Evolutionary conservation across 2,113 vertebrate genomes (phyloP), one percentile per base, ranked within the genome.

Genomic region (Heterochromis multidens): DNA sequence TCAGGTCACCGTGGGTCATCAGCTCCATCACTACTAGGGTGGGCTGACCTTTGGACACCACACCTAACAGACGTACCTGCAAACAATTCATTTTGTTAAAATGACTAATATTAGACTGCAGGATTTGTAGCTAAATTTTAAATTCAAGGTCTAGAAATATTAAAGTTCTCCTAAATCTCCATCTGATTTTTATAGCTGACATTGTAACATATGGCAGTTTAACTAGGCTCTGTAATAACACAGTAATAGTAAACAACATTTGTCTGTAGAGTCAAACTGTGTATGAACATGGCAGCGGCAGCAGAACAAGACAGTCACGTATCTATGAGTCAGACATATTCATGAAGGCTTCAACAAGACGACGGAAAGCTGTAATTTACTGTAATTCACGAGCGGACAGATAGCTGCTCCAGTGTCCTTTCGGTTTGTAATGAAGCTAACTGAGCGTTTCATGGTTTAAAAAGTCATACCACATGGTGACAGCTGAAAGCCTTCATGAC

Each of bases 401-500:
- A 49, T 13, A 35, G 84, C 86, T 17, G 77, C 21, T 31, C 54
- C 33, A 7, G 33, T 17, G 11, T 88, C 43, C 19, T 33, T 29
- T 49, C 14, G 2, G 25, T 52, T 21, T 10, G 79, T 5, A 1
- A 16, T 25, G 29, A 31, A 21, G 13, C 43, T 9, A 65, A 7
- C 10, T 37, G 27, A 58, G 52, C 25, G 76, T 49, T 0, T 49
- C 49, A 63, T 0, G 3, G 10, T 25, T 35, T 37, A 16, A 7
- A 9, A 7, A 3, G 35, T 60, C 93, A 72, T 92, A 99, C 99
- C 98, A 99, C 99, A 3, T 99, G 99, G 91, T 99, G 99, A 93
- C 99, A 99, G 95, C 92, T 98, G 95, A 99, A 99, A 0, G 96
- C 98, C 89, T 99, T 99, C 98, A 99, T 99, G 86, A 99, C 99